Evolutionary conservation across 2,113 vertebrate species (phyloP).

Genomic region (Pachyramphus minor): DNA sequence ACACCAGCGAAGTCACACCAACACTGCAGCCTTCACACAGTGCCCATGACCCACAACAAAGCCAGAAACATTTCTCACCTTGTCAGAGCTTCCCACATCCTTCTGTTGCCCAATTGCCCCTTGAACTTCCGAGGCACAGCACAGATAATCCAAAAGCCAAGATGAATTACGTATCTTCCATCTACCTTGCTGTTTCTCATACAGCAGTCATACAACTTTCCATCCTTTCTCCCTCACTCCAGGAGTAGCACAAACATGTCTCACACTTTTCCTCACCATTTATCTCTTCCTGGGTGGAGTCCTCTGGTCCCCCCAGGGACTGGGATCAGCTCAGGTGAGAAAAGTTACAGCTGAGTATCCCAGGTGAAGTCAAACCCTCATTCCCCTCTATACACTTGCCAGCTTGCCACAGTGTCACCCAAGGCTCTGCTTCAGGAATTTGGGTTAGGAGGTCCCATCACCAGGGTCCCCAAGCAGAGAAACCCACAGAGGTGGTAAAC

Average conservation of each 20-base stretch:
- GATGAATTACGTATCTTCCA: not conserved
- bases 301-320: not conserved
- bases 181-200: not conserved
- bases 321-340: not conserved
- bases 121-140: not conserved
- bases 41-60: rapidly evolving
- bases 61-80: not conserved
- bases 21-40: not conserved
- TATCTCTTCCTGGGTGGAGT: not conserved
- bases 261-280: not conserved
- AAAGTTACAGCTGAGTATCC: not conserved
- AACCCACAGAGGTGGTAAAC: not conserved
- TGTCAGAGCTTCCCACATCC: not conserved
- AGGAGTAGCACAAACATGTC: rapidly evolving
- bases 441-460: not conserved
- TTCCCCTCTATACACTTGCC: not conserved
- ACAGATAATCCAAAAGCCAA: not conserved
- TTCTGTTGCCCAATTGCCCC: not conserved
- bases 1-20: not conserved
- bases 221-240: too few species aligned
- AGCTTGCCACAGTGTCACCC: not conserved
- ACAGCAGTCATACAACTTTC: not conserved
- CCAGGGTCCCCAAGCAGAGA: not conserved
- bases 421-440: not conserved
- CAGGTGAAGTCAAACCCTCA: not conserved